These are phyloP conservation scores for Piprites chloris DNA, from an alignment of 2,113 vertebrate species.

Conservation along the genomic window DNA sequence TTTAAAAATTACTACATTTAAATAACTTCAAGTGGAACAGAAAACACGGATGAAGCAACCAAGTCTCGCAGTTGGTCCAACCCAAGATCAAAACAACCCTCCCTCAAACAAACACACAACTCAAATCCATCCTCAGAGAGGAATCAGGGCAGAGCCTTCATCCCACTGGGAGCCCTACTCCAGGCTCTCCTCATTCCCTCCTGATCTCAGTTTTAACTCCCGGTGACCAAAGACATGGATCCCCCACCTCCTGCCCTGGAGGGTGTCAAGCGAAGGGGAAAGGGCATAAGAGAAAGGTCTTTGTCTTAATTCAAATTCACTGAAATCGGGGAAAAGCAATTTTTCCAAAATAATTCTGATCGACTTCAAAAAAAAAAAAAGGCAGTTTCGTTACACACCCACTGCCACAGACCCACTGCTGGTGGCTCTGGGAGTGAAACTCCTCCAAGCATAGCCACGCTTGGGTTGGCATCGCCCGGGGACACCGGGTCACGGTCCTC, in stretches of 20 bases:
- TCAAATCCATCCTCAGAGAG: too few species aligned
- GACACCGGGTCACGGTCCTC: fast-evolving
- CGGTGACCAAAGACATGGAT: fast-evolving
- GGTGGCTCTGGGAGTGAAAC: neutral
- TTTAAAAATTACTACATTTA: neutral
- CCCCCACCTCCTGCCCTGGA: neutral
- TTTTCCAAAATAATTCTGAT: neutral
- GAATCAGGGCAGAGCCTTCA: neutral
- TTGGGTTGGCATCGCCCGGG: neutral
- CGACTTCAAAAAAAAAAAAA: neutral
- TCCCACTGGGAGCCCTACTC: neutral
- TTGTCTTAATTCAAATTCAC: neutral
- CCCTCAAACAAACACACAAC: neutral
- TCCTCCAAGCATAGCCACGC: fast-evolving
- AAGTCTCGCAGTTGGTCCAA: neutral
- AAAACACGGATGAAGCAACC: neutral
- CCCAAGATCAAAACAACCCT: neutral
- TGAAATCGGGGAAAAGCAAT: neutral
- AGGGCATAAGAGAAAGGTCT: fast-evolving
- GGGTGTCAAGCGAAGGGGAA: neutral
- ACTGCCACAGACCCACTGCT: too few species aligned
- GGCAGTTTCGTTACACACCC: neutral
- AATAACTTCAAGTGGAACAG: neutral
- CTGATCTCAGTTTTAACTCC: neutral
- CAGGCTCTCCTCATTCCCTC: neutral